Base-by-base conservation (phyloP, 1,140 invertebrate genomes). In the Drosophila bifasciata region DNA sequence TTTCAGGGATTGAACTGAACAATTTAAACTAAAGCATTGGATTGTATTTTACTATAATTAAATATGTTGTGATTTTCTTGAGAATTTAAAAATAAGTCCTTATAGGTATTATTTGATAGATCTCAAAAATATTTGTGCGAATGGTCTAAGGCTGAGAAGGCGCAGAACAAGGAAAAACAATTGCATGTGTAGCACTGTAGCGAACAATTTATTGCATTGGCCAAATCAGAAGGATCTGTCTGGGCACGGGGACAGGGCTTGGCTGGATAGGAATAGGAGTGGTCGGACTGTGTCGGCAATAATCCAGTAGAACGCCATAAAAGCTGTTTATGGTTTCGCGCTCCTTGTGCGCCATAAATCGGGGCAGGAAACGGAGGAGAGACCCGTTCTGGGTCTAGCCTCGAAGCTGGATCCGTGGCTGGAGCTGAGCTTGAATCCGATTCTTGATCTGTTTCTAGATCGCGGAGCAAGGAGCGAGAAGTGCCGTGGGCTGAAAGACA, bases 311-410 rank as follows among this genome's bases (percentile, higher is more conserved):
- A 90, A 89, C 81, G 71, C 81, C 58, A 90, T 90, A 90, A 90
- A 90, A 90, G 86, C 86, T 90, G 86, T 90, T 90, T 90, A 90
- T 90, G 81, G 86, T 83, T 90, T 90, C 88, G 86, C 86, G 86
- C 86, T 90, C 86, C 86, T 88, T 90, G 78, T 89, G 73, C 76
- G 53, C 81, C 81, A 86, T 90, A 90, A 90, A 90, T 90, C 88
- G 76, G 76, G 60, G 49, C 59, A 51, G 78, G 66, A 70, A 79
- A 69, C 72, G 50, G 75, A 83, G 52, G 63, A 75, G 70, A 57
- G 36, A 28, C 60, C 43, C 21, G 19, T 45, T 25, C 13, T 49
- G 13, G 11, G 32, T 1, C 32, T 13, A 4, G 11, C 11, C 32
- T 2, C 32, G 11, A 4, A 36, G 32, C 11, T 36, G 11, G 39